Base-by-base conservation (phyloP, 2,888 invertebrate species). In the Melanotus villosus region DNA sequence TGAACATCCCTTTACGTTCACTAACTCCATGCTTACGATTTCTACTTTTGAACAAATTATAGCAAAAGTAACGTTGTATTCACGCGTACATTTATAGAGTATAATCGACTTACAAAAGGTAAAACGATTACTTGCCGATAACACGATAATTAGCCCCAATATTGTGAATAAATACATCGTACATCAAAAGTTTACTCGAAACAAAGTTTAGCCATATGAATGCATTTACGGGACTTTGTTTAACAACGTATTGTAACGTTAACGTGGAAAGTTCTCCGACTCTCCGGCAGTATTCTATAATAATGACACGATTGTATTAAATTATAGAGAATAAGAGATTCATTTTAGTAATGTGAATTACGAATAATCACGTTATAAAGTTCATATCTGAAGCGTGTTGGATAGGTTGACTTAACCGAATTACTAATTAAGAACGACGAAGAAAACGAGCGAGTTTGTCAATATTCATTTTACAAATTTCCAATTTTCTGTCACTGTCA, bases 381-480 rank as follows among this genome's bases (percentile, higher is more conserved):
- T 58, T 58, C 38, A 58, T 30, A 41, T 58, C 34, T 18, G 30
- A 41, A 58, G 18, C 41, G 41, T 41, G 30, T 16, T 41, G 43
- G 26, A 58, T 30, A 19, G 45, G 34, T 58, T 60, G 30, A 32
- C 34, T 47, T 47, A 60, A 60, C 59, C 16, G 47, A 32, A 60
- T 60, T 60, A 60, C 14, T 34, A 30, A 60, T 60, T 60, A 60
- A 43, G 41, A 21, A 16, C 9, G 12, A 41, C 12, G 41, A 58
- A 58, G 59, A 47, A 60, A 58, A 45, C 26, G 56, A 58, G 26
- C 1, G 18, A 30, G n/a, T 60, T 30, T 45, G 41, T 58, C 18
- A 16, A 41, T 41, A 58, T 41, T 41, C 6, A 10, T 58, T 26
- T 41, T 38, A 23, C 26, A 58, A 36, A 23, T 36, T 23, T 18